Evolutionary conservation across 2,797 vertebrate genomes (phyloP).

Genomic region (Oophaga sylvatica): DNA sequence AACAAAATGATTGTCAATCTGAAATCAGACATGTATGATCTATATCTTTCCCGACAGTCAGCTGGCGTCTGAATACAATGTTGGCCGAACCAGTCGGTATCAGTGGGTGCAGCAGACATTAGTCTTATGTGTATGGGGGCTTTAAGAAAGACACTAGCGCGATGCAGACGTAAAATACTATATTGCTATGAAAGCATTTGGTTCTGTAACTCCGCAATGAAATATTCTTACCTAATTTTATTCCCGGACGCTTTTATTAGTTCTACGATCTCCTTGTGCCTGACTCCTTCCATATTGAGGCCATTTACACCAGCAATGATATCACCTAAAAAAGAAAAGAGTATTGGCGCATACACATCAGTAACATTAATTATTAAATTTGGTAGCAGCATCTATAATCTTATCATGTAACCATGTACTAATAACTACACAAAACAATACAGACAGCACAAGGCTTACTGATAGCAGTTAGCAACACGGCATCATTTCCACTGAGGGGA

Average conservation of each 20-base stretch:
- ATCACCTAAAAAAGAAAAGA: constrained; percentile 78
- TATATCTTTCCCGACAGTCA: too few species aligned
- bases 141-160: too few species aligned
- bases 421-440: background rate
- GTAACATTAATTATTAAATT: background rate
- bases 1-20: too few species aligned
- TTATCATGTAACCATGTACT: background rate
- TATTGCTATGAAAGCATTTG: background rate
- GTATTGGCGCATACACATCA: background rate
- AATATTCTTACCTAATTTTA: constrained; percentile 77
- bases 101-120: too few species aligned
- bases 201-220: background rate
- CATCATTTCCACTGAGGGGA: background rate
- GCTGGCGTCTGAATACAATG: too few species aligned
- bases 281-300: constrained; percentile 83
- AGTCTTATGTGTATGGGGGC: too few species aligned
- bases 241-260: constrained; percentile 90
- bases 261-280: constrained; percentile 93
- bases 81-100: too few species aligned
- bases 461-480: background rate
- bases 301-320: constrained; percentile 92
- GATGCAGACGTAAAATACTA: background rate
- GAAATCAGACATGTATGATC: too few species aligned
- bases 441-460: background rate
- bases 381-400: background rate